phyloP scores from a whole-genome alignment of 1,140 invertebrate species.

The Pollicipes pollicipes region DNA sequence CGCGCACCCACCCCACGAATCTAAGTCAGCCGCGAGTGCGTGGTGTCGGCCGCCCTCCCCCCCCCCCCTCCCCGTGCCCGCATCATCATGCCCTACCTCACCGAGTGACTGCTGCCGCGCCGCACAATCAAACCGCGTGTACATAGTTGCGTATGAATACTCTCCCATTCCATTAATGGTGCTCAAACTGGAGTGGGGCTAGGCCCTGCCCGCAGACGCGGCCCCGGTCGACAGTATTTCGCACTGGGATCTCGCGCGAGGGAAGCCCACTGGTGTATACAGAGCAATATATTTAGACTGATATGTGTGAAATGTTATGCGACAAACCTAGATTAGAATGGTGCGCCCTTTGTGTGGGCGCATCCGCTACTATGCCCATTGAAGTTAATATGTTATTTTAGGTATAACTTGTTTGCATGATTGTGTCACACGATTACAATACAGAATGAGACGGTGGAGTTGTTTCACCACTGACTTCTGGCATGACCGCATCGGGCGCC shows the following conservation, averaged over 20 bases:
- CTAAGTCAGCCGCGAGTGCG: not conserved
- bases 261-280: not conserved
- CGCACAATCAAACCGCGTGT: not conserved
- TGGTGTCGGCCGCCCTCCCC: no score
- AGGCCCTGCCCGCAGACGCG: not conserved
- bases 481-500: no score
- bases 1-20: not conserved
- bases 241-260: not conserved
- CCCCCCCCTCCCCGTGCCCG: not conserved
- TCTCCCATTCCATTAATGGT: not conserved
- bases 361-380: not conserved
- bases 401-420: not conserved
- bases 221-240: not conserved
- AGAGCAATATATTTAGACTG: not conserved
- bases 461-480: no score
- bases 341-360: not conserved
- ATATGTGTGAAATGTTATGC: not conserved
- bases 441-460: no score
- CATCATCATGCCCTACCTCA: not conserved
- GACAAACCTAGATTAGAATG: not conserved
- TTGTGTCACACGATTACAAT: not conserved
- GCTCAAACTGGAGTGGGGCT: not conserved
- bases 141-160: not conserved
- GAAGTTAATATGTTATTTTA: not conserved
- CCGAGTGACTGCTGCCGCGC: not conserved